These are phyloP conservation scores for Protosalanx chinensis DNA, from an alignment of 2,797 vertebrate species.

Conservation along the genomic window DNA sequence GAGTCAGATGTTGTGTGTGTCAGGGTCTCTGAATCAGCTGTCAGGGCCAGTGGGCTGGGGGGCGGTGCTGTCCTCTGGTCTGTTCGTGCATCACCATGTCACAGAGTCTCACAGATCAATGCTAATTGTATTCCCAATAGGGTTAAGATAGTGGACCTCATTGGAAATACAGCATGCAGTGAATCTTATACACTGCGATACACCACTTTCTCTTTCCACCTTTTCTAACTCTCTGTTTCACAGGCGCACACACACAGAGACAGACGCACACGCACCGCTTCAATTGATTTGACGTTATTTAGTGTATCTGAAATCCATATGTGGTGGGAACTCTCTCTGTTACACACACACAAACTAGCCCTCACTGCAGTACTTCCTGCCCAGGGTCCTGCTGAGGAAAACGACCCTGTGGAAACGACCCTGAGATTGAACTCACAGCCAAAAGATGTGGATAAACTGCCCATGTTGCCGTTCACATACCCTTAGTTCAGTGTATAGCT, in stretches of 20 bases:
- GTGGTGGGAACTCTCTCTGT: too few species aligned
- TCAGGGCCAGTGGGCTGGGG: too few species aligned
- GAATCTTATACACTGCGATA: background rate
- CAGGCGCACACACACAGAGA: constrained; percentile 11
- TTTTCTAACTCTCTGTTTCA: background rate
- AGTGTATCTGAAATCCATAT: too few species aligned
- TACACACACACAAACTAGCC: constrained; percentile 10
- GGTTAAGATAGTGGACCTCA: constrained; percentile 15
- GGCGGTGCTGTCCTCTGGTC: too few species aligned
- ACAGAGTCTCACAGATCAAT: constrained; percentile 27
- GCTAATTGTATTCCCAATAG: constrained; percentile 25
- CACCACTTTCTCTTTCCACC: background rate
- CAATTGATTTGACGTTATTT: too few species aligned
- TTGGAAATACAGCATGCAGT: constrained; percentile 12
- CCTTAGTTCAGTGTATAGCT: too few species aligned
- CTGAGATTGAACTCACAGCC: constrained; percentile 33
- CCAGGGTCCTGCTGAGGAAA: constrained; percentile 18
- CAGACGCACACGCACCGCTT: background rate
- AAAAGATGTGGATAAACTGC: constrained; percentile 13
- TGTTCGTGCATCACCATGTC: constrained; percentile 6
- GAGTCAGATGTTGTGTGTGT: too few species aligned
- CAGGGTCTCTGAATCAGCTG: too few species aligned
- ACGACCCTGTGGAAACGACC: constrained; percentile 14
- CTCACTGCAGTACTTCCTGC: background rate
- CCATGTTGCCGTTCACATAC: background rate